Conservation (phyloP, 2,888 invertebrate species). For the Coleophora flavipennella region DNA sequence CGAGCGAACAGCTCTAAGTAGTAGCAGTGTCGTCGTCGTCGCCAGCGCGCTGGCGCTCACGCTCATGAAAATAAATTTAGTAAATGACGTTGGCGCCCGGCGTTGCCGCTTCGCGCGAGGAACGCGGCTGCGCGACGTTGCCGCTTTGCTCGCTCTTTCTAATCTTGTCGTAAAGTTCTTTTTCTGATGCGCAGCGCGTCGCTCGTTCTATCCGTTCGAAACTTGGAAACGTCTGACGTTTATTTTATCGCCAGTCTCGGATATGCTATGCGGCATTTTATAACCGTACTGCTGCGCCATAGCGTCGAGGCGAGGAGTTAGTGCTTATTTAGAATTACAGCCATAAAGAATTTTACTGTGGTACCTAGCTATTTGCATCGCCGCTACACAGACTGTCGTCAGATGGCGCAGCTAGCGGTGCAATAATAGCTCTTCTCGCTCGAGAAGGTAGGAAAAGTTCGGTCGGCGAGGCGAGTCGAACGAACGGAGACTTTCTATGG, state of each 20-base stretch:
- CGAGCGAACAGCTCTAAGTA: conserved; percentile 34
- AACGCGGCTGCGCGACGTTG: conserved; percentile 68
- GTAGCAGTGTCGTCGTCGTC: conserved; percentile 48
- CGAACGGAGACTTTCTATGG: conserved; percentile 69
- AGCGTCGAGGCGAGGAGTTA: conserved; percentile 39
- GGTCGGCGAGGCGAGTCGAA: conserved; percentile 59
- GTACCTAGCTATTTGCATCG: conserved; percentile 21
- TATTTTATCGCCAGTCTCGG: conserved; percentile 65
- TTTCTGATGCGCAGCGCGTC: conserved; percentile 70
- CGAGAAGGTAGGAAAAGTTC: conserved; percentile 65
- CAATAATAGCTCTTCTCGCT: conserved; percentile 45
- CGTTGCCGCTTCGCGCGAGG: conserved; percentile 60
- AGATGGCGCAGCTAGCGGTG: conserved; percentile 28
- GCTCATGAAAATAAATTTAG: conserved; percentile 73
- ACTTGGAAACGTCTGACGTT: conserved; percentile 68
- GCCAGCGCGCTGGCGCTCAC: conserved; percentile 46
- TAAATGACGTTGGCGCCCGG: conserved; percentile 65
- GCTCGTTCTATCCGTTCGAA: conserved; percentile 64
- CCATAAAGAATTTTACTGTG: conserved; percentile 45
- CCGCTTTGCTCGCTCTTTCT: conserved; percentile 69
- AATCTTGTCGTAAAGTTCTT: conserved; percentile 74
- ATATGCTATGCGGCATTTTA: conserved; percentile 61
- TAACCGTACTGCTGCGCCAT: conserved; percentile 47
- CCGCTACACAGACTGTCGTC: conserved; percentile 4
- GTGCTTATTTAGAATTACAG: conserved; percentile 57